Conservation (phyloP, 1,140 invertebrate species). For the Drosophila novamexicana region DNA sequence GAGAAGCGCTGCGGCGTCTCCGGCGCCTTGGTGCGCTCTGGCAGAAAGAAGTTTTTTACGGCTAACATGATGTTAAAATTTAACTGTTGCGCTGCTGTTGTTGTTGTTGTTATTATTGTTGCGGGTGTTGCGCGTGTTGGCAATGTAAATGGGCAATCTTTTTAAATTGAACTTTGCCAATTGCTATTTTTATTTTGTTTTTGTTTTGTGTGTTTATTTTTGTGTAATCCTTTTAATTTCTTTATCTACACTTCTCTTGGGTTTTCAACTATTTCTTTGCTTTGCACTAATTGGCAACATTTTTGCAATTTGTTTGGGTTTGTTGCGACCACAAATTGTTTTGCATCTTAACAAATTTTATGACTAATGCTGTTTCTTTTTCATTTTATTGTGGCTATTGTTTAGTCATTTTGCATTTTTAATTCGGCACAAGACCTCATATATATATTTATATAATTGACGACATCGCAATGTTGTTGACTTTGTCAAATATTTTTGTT, state of each 20-base stretch:
- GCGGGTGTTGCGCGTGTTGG: slow-evolving; percentile 59
- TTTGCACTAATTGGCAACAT: slow-evolving; percentile 72
- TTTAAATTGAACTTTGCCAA: slow-evolving; percentile 22
- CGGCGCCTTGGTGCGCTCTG: slow-evolving; percentile 86
- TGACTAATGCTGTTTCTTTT: slow-evolving; percentile 58
- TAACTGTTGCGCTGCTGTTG: slow-evolving; percentile 23
- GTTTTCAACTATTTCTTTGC: slow-evolving; percentile 50
- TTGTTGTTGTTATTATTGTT: slow-evolving; percentile 8
- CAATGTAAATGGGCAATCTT: slow-evolving; percentile 57
- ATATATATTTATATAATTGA: slow-evolving; percentile 52
- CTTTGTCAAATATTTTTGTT: slow-evolving; percentile 38
- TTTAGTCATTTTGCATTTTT: slow-evolving; percentile 61
- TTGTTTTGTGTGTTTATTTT: slow-evolving; percentile 32
- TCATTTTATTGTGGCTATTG: slow-evolving; percentile 14
- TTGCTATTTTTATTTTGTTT: slow-evolving; percentile 50
- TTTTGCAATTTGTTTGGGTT: slow-evolving; percentile 58
- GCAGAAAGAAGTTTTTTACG: slow-evolving; percentile 89
- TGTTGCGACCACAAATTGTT: slow-evolving; percentile 29
- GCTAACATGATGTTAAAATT: slow-evolving; percentile 85
- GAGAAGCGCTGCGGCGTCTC: slow-evolving; percentile 85
- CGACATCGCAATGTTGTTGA: slow-evolving; percentile 38
- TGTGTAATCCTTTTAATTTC: slow-evolving; percentile 62
- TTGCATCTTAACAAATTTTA: slow-evolving; percentile 58
- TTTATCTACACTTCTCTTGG: slow-evolving; percentile 22
- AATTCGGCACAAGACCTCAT: slow-evolving; percentile 33